Evolutionary conservation across 1,140 invertebrate genomes (phyloP), one percentile per base, ranked within the genome.

Genomic region (Caenorhabditis brenneri): DNA sequence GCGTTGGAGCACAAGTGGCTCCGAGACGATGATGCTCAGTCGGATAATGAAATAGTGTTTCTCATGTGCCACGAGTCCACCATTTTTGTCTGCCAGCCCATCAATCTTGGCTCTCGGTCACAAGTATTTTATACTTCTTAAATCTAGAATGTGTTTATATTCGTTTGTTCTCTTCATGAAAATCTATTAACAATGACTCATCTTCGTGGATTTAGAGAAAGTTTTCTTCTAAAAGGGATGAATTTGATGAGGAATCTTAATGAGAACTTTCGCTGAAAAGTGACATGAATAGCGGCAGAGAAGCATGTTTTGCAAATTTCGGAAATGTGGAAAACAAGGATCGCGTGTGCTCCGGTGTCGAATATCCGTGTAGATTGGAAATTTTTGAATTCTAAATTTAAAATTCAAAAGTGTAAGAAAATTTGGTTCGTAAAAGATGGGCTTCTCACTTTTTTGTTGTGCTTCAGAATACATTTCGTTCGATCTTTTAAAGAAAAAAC

Each of bases 171-270:
- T 51, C 22, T 51, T 22, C 49, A 51, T n/a, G 49, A 42, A 42
- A 22, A 58, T n/a, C n/a, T n/a, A n/a, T n/a, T n/a, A n/a, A n/a
- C n/a, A n/a, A n/a, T n/a, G n/a, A n/a, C n/a, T n/a, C n/a, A n/a
- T n/a, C n/a, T n/a, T n/a, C n/a, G n/a, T n/a, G n/a, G n/a, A n/a
- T n/a, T n/a, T n/a, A n/a, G n/a, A n/a, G n/a, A n/a, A n/a, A n/a
- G n/a, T n/a, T n/a, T n/a, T n/a, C n/a, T n/a, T n/a, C n/a, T n/a
- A n/a, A n/a, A n/a, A n/a, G n/a, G n/a, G n/a, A n/a, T n/a, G n/a
- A n/a, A n/a, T n/a, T n/a, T n/a, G n/a, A n/a, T n/a, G n/a, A n/a
- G 22, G 65, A 74, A 74, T 74, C 29, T 74, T 74, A 74, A 74
- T 74, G 65, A 74, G 65, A 74, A 74, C 65, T 74, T 74, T 22